Evolutionary conservation across 1,140 invertebrate genomes (phyloP), one percentile per base, ranked within the genome.

Genomic region (Anthonomus grandis): DNA sequence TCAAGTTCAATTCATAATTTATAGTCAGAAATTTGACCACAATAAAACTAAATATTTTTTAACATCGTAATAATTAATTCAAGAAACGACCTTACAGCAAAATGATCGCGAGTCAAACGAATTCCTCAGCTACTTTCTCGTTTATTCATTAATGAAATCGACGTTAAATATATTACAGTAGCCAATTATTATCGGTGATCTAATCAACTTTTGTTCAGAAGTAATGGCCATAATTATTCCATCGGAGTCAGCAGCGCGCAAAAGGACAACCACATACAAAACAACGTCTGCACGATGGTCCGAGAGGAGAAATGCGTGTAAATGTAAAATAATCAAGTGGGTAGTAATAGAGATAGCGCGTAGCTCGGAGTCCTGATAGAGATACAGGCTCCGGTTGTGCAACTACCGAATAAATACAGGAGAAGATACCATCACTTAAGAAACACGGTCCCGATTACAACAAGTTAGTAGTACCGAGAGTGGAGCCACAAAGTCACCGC

Each of bases 391-490:
- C n/a, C n/a, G 62, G 57, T 53, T 57, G 54, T 57, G 57, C 63
- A 64, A 68, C 64, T 70, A 70, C 68, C 68, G 68, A 70, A 70
- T 70, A 70, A 70, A 69, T 70, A 70, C 62, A 60, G 51, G 44
- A n/a, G n/a, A 25, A 31, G 57, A 59, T 58, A 58, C 31, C 47
- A 58, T 58, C 56, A 46, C 51, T 54, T 39, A 47, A 59, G 56
- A 64, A 67, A 67, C 66, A 67, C 66, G 66, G 62, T 63, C 66
- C 49, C 66, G 64, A 67, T 67, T 64, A 62, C 57, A n/a, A n/a
- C n/a, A n/a, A n/a, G n/a, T n/a, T n/a, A n/a, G n/a, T 62, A 62
- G 47, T 45, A 52, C 62, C 45, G 46, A 60, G 55, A 60, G 47
- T n/a, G n/a, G 51, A 39, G 42, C 36, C 45, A 59, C 62, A 64